These are phyloP conservation scores for Platycnemis pennipes DNA, from an alignment of 2,888 invertebrate genomes.

Conservation along the genomic window DNA sequence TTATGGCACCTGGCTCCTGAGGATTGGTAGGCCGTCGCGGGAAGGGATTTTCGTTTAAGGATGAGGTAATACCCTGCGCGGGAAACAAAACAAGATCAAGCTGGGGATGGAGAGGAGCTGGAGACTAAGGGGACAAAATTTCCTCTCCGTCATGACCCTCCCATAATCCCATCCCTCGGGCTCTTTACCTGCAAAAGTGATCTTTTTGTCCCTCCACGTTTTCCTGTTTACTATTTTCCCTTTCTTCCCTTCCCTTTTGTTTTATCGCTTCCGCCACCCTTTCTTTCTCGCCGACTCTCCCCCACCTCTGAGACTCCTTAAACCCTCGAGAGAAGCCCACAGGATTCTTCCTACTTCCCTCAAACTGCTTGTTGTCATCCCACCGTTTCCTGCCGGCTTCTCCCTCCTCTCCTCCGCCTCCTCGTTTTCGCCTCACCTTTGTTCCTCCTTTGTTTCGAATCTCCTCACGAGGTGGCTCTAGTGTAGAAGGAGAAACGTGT, in stretches of 20 bases:
- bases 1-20: neutral
- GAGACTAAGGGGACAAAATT: neutral
- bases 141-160: neutral
- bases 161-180: neutral
- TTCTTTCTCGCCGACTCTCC: neutral
- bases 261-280: neutral
- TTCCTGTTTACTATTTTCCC: neutral
- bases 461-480: no score
- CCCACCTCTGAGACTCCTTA: neutral
- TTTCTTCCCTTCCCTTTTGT: neutral
- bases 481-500: neutral
- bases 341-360: neutral
- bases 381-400: neutral
- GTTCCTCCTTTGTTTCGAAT: no score
- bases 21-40: neutral
- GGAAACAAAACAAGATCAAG: slow-evolving; percentile 17
- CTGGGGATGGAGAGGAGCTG: neutral
- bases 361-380: neutral
- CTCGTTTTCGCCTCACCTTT: neutral
- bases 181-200: slow-evolving; percentile 1
- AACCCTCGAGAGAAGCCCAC: neutral
- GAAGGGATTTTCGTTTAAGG: neutral
- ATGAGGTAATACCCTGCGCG: neutral
- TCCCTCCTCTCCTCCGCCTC: neutral
- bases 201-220: neutral